Evolutionary conservation across 92 coral and sea anemone species (phyloP), one percentile per base, ranked within the genome.

Genomic region (Galaxea fascicularis): DNA sequence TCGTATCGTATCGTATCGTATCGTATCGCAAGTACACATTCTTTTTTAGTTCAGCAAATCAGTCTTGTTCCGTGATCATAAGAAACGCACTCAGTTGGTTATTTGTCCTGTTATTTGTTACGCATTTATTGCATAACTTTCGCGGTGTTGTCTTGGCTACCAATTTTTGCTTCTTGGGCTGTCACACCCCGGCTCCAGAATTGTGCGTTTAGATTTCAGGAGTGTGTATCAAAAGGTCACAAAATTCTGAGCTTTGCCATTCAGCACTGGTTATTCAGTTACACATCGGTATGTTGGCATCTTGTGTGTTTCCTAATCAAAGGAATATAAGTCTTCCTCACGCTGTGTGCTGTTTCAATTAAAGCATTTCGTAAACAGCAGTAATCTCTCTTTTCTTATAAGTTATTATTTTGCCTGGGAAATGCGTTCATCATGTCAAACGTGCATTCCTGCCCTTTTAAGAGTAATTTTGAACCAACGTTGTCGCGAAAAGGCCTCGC

Each of bases 301-400:
- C 41, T 35, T 6, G 41, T 35, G 41, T 35, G 41, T 35, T 35
- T 2, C 41, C 41, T 44, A 28, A 44, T 45, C 76, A 71, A 24
- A 71, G 41, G 41, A 35, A 6, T 35, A 35, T 2, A 35, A 35
- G 41, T 30, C 57, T 49, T 74, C 5, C 27, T 9, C 41, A 14
- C 25, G 76, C 29, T 29, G 47, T 39, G 52, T 80, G 53, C 28
- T 52, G 16, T 13, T 51, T 17, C 41, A 51, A 10, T 17, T 9
- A 7, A 74, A 76, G 16, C n/a, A 39, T 65, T 65, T 67, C 18
- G 77, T 80, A 54, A 68, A 54, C 78, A 66, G 24, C 22, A 52
- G 66, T 70, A 71, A 83, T 83, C 47, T 24, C 27, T 21, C 84
- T 30, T 79, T 79, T 30, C 74, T 79, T 67, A 65, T 12, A 10